These are phyloP conservation scores for Poecilia wingei DNA, from an alignment of 2,797 vertebrate species.

Conservation along the genomic window DNA sequence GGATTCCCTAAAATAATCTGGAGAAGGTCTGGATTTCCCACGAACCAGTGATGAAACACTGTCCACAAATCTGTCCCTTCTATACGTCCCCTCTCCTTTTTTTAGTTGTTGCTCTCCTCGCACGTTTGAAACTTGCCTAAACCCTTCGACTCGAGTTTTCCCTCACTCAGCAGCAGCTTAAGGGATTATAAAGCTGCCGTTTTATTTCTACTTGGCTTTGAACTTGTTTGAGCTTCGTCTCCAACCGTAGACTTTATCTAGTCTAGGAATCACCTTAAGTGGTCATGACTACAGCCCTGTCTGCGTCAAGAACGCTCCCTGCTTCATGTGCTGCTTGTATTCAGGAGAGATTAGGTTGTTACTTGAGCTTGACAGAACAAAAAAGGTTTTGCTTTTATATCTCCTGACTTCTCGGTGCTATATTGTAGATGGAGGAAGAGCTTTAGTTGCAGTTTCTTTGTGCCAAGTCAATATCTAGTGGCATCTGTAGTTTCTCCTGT, in stretches of 20 bases:
- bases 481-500: background rate
- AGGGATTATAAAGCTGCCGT: background rate
- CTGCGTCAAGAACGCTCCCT: slow-evolving; percentile 9
- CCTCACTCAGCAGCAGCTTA: background rate
- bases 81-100: background rate
- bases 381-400: background rate
- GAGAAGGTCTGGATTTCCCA: background rate
- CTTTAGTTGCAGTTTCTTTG: slow-evolving; percentile 9
- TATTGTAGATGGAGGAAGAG: background rate
- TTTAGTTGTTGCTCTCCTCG: background rate
- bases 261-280: slow-evolving; percentile 8
- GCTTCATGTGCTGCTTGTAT: background rate
- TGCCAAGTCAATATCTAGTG: slow-evolving; percentile 7
- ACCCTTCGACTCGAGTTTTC: background rate
- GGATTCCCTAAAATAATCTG: background rate
- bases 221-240: slow-evolving; percentile 20
- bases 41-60: background rate
- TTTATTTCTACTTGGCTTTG: slow-evolving; percentile 8
- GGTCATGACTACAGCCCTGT: slow-evolving; percentile 19
- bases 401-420: background rate
- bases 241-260: slow-evolving; percentile 9
- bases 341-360: slow-evolving; percentile 10
- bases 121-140: background rate
- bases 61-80: background rate
- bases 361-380: slow-evolving; percentile 4